These are phyloP conservation scores for Pollicipes pollicipes DNA, from an alignment of 1,140 invertebrate genomes.

Conservation along the genomic window DNA sequence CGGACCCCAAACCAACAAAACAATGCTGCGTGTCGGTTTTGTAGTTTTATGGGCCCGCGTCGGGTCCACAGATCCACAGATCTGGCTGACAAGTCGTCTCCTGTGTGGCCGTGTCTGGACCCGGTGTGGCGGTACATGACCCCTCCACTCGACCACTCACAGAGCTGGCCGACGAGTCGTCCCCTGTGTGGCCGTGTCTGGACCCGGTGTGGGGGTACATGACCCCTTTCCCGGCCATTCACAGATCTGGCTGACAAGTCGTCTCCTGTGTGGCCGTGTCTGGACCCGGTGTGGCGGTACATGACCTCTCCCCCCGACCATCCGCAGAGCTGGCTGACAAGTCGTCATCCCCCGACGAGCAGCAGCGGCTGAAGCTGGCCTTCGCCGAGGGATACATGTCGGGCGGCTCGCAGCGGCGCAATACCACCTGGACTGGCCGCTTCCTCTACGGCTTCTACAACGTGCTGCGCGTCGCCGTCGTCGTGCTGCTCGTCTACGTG, in stretches of 20 bases:
- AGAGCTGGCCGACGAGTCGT: no score
- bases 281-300: no score
- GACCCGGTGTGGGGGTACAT: no score
- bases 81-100: no score
- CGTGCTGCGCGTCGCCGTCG: slow-evolving; percentile 45
- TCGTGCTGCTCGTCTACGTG: slow-evolving; percentile 54
- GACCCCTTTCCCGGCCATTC: no score
- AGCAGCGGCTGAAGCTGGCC: slow-evolving; percentile 58
- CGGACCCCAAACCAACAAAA: not conserved
- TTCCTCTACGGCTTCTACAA: slow-evolving; percentile 49
- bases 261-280: not conserved
- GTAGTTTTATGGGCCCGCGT: no score
- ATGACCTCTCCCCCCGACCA: no score
- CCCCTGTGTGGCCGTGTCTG: not conserved
- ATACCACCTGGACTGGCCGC: slow-evolving; percentile 28
- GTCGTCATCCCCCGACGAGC: slow-evolving; percentile 33
- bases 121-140: no score
- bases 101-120: not conserved
- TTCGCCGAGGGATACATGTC: slow-evolving; percentile 68
- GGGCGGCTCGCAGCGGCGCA: slow-evolving; percentile 17
- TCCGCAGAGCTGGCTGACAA: slow-evolving; percentile 23
- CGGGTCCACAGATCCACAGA: no score
- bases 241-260: no score
- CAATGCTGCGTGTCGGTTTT: no score
- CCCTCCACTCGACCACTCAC: no score